Conservation (phyloP, 2,113 vertebrate species). For the Vidua macroura region DNA sequence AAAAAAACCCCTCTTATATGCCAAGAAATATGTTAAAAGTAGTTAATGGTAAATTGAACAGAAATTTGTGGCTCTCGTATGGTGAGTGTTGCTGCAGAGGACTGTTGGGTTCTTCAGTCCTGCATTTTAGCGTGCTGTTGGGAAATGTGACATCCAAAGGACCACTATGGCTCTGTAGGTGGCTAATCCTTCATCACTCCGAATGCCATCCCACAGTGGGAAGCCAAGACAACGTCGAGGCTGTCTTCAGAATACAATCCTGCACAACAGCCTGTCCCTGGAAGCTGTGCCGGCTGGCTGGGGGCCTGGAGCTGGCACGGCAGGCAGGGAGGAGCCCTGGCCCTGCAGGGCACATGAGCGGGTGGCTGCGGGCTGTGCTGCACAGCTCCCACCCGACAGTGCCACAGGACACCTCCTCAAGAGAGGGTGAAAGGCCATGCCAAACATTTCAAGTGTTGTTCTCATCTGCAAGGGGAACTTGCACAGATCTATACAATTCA, state of each 20-base stretch:
- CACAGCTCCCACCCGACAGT: rapidly evolving
- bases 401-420: background rate
- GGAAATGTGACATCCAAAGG: background rate
- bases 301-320: background rate
- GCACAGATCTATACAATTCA: background rate
- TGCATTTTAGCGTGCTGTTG: background rate
- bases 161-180: background rate
- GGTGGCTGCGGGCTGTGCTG: rapidly evolving
- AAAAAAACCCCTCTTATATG: background rate
- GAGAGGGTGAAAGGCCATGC: rapidly evolving
- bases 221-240: background rate
- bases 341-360: rapidly evolving
- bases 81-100: background rate
- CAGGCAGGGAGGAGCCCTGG: background rate
- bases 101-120: background rate
- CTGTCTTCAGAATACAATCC: background rate
- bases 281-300: background rate
- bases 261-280: background rate
- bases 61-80: background rate
- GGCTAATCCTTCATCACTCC: background rate
- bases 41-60: background rate
- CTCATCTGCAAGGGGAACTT: background rate
- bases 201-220: background rate
- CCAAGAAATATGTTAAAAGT: background rate
- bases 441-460: background rate